These are phyloP conservation scores for Petromus typicus DNA, from an alignment of 2,113 vertebrate species.

Conservation along the genomic window DNA sequence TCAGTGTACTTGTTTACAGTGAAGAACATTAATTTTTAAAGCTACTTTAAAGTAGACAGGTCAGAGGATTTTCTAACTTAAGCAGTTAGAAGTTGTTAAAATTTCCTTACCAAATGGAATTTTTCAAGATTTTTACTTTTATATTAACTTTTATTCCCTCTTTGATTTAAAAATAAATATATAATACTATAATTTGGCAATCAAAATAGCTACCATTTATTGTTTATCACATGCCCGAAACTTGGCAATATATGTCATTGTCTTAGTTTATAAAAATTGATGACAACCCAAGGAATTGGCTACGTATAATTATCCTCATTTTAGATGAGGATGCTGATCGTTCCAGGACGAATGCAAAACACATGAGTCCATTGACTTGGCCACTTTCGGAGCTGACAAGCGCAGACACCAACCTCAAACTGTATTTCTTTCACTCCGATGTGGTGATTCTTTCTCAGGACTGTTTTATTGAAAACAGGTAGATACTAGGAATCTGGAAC, in stretches of 20 bases:
- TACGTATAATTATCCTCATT: background rate
- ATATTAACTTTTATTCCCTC: background rate
- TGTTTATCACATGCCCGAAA: background rate
- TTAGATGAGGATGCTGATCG: background rate
- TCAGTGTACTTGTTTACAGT: background rate
- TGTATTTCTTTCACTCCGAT: conserved; percentile 6
- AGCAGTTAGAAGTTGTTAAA: conserved; percentile 38
- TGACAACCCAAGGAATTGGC: background rate
- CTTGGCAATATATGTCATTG: background rate
- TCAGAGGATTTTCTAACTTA: conserved; percentile 1
- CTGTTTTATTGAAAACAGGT: conserved; percentile 24
- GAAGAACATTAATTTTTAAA: conserved; percentile 25
- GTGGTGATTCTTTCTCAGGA: background rate
- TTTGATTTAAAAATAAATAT: background rate
- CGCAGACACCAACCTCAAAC: background rate
- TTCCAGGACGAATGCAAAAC: background rate
- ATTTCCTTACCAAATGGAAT: background rate
- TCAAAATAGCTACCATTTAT: conserved; percentile 37
- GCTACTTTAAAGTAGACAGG: background rate
- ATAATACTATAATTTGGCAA: background rate
- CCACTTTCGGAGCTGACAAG: background rate
- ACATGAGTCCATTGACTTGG: background rate
- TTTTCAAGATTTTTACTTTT: conserved; percentile 28
- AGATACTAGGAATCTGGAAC: background rate
- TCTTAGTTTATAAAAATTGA: conserved; percentile 10